phyloP scores from a whole-genome alignment of 2,888 invertebrate species.

The Vandiemenella viatica region DNA sequence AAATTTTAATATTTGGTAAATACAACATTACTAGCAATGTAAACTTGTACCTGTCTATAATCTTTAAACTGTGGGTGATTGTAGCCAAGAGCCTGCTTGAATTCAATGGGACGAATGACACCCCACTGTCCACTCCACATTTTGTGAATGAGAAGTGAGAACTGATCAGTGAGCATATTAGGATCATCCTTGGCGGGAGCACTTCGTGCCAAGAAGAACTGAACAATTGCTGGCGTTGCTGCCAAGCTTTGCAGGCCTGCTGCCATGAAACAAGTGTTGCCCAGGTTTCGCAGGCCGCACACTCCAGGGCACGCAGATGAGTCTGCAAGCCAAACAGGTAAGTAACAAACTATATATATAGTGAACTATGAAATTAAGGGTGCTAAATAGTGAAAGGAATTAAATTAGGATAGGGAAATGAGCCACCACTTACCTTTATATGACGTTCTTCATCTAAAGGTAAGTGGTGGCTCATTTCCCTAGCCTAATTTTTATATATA shows the following conservation, averaged over 20 bases:
- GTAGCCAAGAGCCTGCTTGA: slow-evolving; percentile 40
- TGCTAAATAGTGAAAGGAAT: background rate
- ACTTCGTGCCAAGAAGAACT: slow-evolving; percentile 32
- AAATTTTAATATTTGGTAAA: too few relatives aligned
- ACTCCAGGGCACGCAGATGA: slow-evolving; percentile 30
- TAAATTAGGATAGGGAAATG: background rate
- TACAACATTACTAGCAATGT: too few relatives aligned
- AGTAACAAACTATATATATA: background rate
- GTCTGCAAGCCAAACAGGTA: slow-evolving; percentile 2
- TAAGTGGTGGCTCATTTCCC: background rate
- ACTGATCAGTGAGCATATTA: slow-evolving; percentile 34
- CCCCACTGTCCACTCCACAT: slow-evolving; percentile 41
- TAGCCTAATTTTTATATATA: background rate
- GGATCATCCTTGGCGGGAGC: slow-evolving; percentile 16
- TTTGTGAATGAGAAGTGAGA: slow-evolving; percentile 36
- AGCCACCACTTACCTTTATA: background rate
- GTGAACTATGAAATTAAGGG: background rate
- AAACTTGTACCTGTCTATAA: slow-evolving; percentile 36
- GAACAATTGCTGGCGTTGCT: slow-evolving; percentile 36
- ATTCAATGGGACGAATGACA: slow-evolving; percentile 36
- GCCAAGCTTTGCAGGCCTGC: slow-evolving; percentile 39
- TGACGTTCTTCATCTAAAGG: background rate
- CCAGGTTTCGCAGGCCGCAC: slow-evolving; percentile 38
- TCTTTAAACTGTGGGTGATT: slow-evolving; percentile 46
- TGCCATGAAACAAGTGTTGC: slow-evolving; percentile 43